Evolutionary conservation across 2,888 invertebrate species (phyloP).

Genomic region (Argynnis bischoffii): DNA sequence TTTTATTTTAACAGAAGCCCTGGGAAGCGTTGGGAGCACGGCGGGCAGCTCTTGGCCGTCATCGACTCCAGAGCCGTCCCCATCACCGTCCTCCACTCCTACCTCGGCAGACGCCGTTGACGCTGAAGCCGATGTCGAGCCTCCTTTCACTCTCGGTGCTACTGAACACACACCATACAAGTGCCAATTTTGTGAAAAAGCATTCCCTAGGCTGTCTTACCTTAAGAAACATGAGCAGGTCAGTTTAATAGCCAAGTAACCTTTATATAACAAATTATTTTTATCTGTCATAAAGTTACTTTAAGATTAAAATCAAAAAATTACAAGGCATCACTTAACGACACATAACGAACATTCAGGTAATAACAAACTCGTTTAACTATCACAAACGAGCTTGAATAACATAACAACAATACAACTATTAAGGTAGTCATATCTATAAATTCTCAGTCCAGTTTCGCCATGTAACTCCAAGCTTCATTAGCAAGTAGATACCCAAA

Average conservation of each 20-base stretch:
- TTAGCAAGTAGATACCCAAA: constrained; percentile 81
- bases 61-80: constrained; percentile 83
- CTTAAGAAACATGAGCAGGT: constrained; percentile 97
- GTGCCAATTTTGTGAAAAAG: constrained; percentile 95
- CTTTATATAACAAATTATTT: not conserved
- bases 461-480: constrained; percentile 69
- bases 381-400: constrained; percentile 60
- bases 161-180: constrained; percentile 91
- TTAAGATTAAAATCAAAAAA: constrained; percentile 20
- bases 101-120: constrained; percentile 85
- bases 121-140: constrained; percentile 83
- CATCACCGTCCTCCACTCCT: constrained; percentile 84
- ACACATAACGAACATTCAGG: constrained; percentile 23
- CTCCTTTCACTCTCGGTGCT: constrained; percentile 85
- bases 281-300: constrained; percentile 2
- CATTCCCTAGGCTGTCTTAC: constrained; percentile 92
- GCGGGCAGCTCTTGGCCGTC: constrained; percentile 87
- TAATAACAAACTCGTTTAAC: constrained; percentile 31
- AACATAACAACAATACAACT: constrained; percentile 60
- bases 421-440: constrained; percentile 70
- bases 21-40: constrained; percentile 85
- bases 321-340: constrained; percentile 13
- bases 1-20: constrained; percentile 77
- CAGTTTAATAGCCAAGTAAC: constrained; percentile 44
- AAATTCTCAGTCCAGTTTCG: constrained; percentile 71